A percentile compares a stretch with the other conserved stretches of the same genome.
phyloP scores from a whole-genome alignment of 1,140 invertebrate species.

The Anastatus disparis region DNA sequence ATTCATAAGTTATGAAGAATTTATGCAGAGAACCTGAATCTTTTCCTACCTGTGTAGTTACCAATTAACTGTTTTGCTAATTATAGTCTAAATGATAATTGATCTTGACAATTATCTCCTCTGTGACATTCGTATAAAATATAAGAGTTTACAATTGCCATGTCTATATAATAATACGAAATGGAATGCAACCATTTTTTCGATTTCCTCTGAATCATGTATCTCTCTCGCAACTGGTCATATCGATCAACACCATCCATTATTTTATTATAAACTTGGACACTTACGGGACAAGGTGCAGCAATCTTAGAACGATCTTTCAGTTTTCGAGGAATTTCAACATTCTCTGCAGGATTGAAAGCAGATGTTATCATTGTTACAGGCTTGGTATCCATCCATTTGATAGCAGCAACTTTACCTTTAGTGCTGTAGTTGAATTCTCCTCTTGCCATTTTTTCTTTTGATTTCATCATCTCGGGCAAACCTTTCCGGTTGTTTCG shows the following conservation, averaged over 20 bases:
- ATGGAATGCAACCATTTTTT: conserved; percentile 28
- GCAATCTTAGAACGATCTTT: too few relatives aligned
- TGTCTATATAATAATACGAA: conserved; percentile 24
- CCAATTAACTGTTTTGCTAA: too few relatives aligned
- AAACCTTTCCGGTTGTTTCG: conserved; percentile 44
- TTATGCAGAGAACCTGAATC: too few relatives aligned
- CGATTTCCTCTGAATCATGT: conserved; percentile 6
- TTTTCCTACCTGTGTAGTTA: too few relatives aligned
- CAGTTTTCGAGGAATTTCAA: conserved; percentile 49
- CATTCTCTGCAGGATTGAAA: conserved; percentile 46
- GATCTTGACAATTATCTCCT: background rate
- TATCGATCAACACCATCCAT: too few relatives aligned
- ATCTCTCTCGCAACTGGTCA: conserved; percentile 19
- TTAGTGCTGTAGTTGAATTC: conserved; percentile 54
- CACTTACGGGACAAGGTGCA: conserved; percentile 48
- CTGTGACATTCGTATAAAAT: conserved; percentile 21
- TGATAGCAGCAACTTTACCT: conserved; percentile 52
- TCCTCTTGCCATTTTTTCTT: conserved; percentile 50
- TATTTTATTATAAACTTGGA: conserved; percentile 58
- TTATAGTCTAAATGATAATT: background rate
- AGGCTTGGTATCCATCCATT: conserved; percentile 60
- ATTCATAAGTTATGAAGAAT: too few relatives aligned
- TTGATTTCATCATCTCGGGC: conserved; percentile 49
- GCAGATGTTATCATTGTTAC: conserved; percentile 54
- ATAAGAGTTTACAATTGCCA: conserved; percentile 19